A percentile compares a stretch with the other conserved stretches of the same genome.
Evolutionary conservation across 2,113 vertebrate genomes (phyloP).

Genomic region (Cyprinodon tularosa): DNA sequence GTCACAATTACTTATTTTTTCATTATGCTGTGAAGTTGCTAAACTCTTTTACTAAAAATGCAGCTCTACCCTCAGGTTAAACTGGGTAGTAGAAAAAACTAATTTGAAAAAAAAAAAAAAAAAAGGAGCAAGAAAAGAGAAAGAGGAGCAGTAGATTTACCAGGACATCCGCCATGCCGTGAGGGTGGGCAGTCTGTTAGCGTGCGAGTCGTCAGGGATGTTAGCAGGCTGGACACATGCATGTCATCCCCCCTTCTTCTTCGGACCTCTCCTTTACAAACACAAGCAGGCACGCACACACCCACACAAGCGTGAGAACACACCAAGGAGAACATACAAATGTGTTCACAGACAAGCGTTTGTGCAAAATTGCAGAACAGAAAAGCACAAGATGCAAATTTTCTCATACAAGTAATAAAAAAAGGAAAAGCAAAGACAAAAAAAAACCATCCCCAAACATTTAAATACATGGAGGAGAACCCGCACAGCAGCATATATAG

Average conservation of each 20-base stretch:
- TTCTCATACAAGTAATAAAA: background rate
- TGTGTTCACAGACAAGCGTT: conserved; percentile 8
- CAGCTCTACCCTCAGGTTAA: too few species aligned
- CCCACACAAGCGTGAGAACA: conserved; percentile 22
- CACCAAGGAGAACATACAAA: conserved; percentile 1
- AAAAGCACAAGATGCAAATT: conserved; percentile 1
- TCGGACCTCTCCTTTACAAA: conserved; percentile 74
- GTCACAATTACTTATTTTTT: too few species aligned
- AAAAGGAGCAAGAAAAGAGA: background rate
- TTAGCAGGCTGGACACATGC: conserved; percentile 79
- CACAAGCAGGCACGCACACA: conserved; percentile 32
- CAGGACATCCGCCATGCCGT: conserved; percentile 80
- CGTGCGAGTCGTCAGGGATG: conserved; percentile 74
- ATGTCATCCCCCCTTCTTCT: conserved; percentile 79
- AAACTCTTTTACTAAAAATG: too few species aligned
- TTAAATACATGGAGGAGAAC: background rate
- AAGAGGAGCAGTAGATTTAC: conserved; percentile 62
- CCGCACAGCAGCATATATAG: background rate
- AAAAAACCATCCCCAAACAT: too few species aligned
- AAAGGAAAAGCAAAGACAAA: conserved; percentile 2
- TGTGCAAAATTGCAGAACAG: conserved; percentile 12
- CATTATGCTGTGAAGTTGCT: too few species aligned
- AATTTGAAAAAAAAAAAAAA: background rate
- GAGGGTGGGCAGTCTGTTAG: conserved; percentile 70
- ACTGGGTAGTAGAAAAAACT: background rate